These are phyloP conservation scores for Pseudoips prasinana DNA, from an alignment of 2,888 invertebrate species.

Conservation along the genomic window DNA sequence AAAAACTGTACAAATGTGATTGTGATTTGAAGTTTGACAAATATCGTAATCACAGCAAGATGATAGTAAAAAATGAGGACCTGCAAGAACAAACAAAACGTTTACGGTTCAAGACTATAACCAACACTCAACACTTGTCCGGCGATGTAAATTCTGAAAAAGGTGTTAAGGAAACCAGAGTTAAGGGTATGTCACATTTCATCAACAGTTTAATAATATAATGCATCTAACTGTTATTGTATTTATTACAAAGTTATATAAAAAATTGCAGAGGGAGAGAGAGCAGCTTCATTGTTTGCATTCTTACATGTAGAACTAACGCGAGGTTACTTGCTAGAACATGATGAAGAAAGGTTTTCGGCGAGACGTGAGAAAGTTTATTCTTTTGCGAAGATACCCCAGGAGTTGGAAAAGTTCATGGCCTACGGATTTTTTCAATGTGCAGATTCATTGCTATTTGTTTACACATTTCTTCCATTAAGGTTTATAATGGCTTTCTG, in stretches of 20 bases:
- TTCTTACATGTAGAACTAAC: slow-evolving; percentile 94
- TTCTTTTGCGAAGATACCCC: slow-evolving; percentile 97
- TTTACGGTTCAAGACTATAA: slow-evolving; percentile 67
- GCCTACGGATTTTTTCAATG: slow-evolving; percentile 97
- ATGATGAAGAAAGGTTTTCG: slow-evolving; percentile 97
- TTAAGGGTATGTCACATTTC: slow-evolving; percentile 46
- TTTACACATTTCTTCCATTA: slow-evolving; percentile 98
- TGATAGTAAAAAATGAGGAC: slow-evolving; percentile 66
- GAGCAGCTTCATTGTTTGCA: slow-evolving; percentile 77
- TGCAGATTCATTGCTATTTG: slow-evolving; percentile 97
- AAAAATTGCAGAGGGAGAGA: slow-evolving; percentile 60
- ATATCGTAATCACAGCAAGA: slow-evolving; percentile 18
- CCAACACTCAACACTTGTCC: slow-evolving; percentile 58
- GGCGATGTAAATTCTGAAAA: slow-evolving; percentile 58
- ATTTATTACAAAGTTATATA: slow-evolving; percentile 1
- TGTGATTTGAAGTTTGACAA: slow-evolving; percentile 13
- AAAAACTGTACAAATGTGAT: slow-evolving; percentile 30
- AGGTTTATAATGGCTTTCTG: slow-evolving; percentile 94
- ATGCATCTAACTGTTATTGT: too few species aligned
- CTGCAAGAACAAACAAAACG: slow-evolving; percentile 68
- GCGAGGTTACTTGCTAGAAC: slow-evolving; percentile 95
- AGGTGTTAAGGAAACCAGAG: slow-evolving; percentile 54
- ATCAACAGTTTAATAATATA: too few species aligned
- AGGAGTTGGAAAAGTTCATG: slow-evolving; percentile 96
- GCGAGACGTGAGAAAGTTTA: slow-evolving; percentile 97